Percentiles rank a stretch among this genome's conserved stretches.
Evolutionary conservation across 1,140 invertebrate genomes (phyloP).

Genomic region (Eriosoma lanigerum): DNA sequence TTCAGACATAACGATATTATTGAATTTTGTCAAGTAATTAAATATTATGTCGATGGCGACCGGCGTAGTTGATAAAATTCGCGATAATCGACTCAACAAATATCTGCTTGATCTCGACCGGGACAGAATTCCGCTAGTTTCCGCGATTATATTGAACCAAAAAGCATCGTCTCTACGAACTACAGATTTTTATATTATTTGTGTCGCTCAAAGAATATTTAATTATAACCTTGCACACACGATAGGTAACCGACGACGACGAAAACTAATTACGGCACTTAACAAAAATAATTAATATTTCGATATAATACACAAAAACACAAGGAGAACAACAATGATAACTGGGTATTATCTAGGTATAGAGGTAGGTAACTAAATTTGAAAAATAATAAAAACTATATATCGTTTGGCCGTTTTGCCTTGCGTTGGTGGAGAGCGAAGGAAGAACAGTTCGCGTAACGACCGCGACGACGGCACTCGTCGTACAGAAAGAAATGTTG

Average conservation of each 20-base stretch:
- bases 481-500: background rate
- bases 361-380: constrained; percentile 8
- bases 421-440: background rate
- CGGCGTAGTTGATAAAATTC: too few relatives aligned
- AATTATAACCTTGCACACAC: too few relatives aligned
- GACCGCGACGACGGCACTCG: background rate
- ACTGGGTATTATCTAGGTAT: too few relatives aligned
- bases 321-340: background rate
- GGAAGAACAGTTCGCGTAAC: background rate
- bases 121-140: too few relatives aligned
- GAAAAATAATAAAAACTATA: too few relatives aligned
- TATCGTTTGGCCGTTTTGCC: background rate
- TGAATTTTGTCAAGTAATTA: background rate
- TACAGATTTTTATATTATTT: too few relatives aligned
- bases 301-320: background rate
- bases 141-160: too few relatives aligned
- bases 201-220: too few relatives aligned
- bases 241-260: background rate
- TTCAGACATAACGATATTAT: background rate
- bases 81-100: too few relatives aligned
- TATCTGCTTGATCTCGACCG: too few relatives aligned
- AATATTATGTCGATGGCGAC: too few relatives aligned
- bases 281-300: background rate
- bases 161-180: too few relatives aligned
- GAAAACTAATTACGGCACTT: background rate